Evolutionary conservation across 2,113 vertebrate genomes (phyloP).

Genomic region (Myrmophylax atrothorax): DNA sequence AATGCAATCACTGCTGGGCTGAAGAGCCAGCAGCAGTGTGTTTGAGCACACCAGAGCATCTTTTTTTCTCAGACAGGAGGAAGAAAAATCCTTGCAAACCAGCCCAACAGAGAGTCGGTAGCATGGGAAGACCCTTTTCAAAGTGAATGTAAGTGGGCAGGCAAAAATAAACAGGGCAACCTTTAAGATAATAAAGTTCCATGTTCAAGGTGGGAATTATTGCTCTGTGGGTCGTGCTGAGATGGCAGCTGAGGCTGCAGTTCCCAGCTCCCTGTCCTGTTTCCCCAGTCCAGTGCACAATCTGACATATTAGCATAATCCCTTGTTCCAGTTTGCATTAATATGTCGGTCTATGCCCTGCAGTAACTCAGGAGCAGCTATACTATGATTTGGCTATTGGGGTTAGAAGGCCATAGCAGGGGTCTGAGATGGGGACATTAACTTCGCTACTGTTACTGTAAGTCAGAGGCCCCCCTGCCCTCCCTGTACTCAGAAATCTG

Average conservation of each 20-base stretch:
- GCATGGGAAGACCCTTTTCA: not conserved
- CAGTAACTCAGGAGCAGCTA: not conserved
- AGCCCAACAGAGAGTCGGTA: too few relatives aligned
- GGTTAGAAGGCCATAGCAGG: not conserved
- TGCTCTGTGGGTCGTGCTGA: not conserved
- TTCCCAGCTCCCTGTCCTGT: not conserved
- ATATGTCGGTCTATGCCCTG: not conserved
- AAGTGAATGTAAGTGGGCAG: not conserved
- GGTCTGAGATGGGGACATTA: not conserved
- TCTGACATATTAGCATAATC: not conserved
- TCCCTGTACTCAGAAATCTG: not conserved
- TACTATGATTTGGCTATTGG: rapidly evolving
- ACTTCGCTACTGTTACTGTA: rapidly evolving
- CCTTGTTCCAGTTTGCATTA: not conserved
- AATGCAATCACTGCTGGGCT: not conserved
- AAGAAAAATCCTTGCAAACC: not conserved
- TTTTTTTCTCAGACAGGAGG: not conserved
- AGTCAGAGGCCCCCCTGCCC: not conserved
- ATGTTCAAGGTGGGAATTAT: not conserved
- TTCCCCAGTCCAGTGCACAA: not conserved
- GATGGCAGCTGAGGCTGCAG: not conserved
- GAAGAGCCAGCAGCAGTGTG: not conserved
- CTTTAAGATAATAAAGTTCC: not conserved
- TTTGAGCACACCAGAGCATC: not conserved
- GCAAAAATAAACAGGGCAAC: not conserved